A percentile compares a stretch with the other conserved stretches of the same genome.
These are phyloP conservation scores for Ophion slaviceki DNA, from an alignment of 2,888 invertebrate species.

Conservation along the genomic window DNA sequence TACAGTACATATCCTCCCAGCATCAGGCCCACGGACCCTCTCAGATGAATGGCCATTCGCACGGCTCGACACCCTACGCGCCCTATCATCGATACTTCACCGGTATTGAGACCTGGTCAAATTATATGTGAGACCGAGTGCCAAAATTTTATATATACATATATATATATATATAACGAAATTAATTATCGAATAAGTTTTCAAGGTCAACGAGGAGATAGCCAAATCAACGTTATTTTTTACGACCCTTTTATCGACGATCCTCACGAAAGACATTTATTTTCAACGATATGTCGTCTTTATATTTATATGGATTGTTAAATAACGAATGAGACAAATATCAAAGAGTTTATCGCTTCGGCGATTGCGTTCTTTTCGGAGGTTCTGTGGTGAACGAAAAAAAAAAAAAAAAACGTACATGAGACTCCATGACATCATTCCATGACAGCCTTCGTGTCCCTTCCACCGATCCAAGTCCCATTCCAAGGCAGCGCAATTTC, in stretches of 20 bases:
- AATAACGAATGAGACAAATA: constrained; percentile 26
- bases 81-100: constrained; percentile 83
- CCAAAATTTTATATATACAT: neutral
- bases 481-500: constrained; percentile 74
- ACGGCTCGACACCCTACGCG: constrained; percentile 73
- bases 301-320: constrained; percentile 41
- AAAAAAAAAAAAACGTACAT: constrained; percentile 47
- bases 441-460: constrained; percentile 77
- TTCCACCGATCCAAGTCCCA: constrained; percentile 54
- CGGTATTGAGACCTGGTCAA: constrained; percentile 77
- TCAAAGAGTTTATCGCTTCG: neutral
- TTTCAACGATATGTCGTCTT: constrained; percentile 22
- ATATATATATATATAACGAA: constrained; percentile 2
- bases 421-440: constrained; percentile 83
- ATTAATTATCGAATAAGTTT: constrained; percentile 11
- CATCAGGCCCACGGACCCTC: constrained; percentile 83
- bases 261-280: constrained; percentile 21
- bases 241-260: constrained; percentile 63
- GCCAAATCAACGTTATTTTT: constrained; percentile 75
- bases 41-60: constrained; percentile 81
- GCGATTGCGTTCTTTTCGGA: constrained; percentile 8
- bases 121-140: constrained; percentile 59
- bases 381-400: neutral
- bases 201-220: constrained; percentile 60
- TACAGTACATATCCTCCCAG: constrained; percentile 78